Evolutionary conservation across 1,140 invertebrate genomes (phyloP).

Genomic region (Radopholus similis): DNA sequence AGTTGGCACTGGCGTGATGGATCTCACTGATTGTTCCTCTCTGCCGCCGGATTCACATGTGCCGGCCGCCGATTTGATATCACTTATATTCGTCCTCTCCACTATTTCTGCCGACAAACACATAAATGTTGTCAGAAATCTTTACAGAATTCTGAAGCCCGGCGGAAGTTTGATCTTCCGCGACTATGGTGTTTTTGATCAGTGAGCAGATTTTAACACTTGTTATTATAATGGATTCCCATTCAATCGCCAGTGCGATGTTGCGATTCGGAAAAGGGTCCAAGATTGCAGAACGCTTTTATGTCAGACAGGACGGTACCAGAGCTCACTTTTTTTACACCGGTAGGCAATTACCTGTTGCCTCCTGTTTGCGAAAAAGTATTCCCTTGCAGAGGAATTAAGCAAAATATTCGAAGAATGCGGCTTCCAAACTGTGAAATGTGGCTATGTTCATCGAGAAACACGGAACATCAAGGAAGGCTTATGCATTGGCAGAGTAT

Average conservation of each 20-base stretch:
- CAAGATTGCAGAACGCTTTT: slow-evolving; percentile 67
- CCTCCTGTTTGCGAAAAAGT: not conserved
- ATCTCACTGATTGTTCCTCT: slow-evolving; percentile 24
- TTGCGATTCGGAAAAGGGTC: slow-evolving; percentile 81
- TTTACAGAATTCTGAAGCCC: slow-evolving; percentile 64
- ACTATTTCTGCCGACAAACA: slow-evolving; percentile 77
- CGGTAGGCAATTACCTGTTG: not conserved
- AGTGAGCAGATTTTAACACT: slow-evolving; percentile 61
- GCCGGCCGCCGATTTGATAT: slow-evolving; percentile 68
- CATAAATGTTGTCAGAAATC: slow-evolving; percentile 68
- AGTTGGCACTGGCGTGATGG: slow-evolving; percentile 30
- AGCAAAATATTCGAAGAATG: slow-evolving; percentile 28
- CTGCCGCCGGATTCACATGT: slow-evolving; percentile 30
- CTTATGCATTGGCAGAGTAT: not conserved
- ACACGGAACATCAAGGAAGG: slow-evolving; percentile 43
- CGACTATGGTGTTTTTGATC: slow-evolving; percentile 69
- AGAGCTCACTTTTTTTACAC: slow-evolving; percentile 83
- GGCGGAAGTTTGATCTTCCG: slow-evolving; percentile 19
- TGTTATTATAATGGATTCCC: not conserved
- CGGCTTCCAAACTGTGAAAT: slow-evolving; percentile 32
- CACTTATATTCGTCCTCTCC: slow-evolving; percentile 76
- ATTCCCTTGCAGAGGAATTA: slow-evolving; percentile 35
- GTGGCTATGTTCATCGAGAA: slow-evolving; percentile 39
- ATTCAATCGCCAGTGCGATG: too few relatives aligned
- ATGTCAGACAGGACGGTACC: slow-evolving; percentile 90